Percentiles rank a stretch among this genome's conserved stretches.
These are phyloP conservation scores for Sesamia nonagrioides DNA, from an alignment of 1,140 invertebrate species.

Conservation along the genomic window DNA sequence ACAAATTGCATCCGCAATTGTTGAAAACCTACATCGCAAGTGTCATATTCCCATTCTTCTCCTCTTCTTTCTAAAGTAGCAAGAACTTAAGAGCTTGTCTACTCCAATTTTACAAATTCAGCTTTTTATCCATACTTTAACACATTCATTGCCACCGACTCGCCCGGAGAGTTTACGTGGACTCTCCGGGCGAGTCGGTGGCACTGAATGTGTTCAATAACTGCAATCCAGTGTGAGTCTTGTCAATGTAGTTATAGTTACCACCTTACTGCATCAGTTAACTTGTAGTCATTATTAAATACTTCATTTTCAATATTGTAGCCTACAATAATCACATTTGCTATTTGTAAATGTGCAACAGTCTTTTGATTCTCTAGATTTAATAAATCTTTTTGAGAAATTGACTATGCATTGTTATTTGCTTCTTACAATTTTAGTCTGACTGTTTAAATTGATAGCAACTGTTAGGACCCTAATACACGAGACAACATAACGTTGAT, in stretches of 20 bases:
- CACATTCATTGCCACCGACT: too few species aligned
- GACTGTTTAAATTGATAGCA: not conserved
- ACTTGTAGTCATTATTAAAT: constrained; percentile 24
- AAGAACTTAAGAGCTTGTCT: constrained; percentile 27
- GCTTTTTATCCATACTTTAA: constrained; percentile 41
- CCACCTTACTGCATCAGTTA: constrained; percentile 32
- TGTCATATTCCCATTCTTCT: constrained; percentile 40
- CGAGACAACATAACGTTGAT: constrained; percentile 17
- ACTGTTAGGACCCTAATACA: constrained; percentile 26
- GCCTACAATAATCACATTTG: constrained; percentile 1
- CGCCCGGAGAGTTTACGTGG: too few species aligned
- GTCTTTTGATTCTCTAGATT: not conserved
- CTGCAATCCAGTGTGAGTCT: constrained; percentile 48
- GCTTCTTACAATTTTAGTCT: not conserved
- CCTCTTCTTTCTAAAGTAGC: constrained; percentile 44
- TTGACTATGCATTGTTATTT: not conserved
- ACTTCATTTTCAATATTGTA: constrained; percentile 19
- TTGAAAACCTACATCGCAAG: not conserved
- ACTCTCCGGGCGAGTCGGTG: too few species aligned
- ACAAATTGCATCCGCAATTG: not conserved
- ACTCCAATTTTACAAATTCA: constrained; percentile 39
- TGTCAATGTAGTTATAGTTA: constrained; percentile 51
- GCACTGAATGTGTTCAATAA: too few species aligned
- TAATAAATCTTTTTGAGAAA: not conserved
- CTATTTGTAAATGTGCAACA: not conserved